A percentile compares a stretch with the other conserved stretches of the same genome.
These are phyloP conservation scores for Centropyge bicolor DNA, from an alignment of 2,797 vertebrate genomes.

Conservation along the genomic window DNA sequence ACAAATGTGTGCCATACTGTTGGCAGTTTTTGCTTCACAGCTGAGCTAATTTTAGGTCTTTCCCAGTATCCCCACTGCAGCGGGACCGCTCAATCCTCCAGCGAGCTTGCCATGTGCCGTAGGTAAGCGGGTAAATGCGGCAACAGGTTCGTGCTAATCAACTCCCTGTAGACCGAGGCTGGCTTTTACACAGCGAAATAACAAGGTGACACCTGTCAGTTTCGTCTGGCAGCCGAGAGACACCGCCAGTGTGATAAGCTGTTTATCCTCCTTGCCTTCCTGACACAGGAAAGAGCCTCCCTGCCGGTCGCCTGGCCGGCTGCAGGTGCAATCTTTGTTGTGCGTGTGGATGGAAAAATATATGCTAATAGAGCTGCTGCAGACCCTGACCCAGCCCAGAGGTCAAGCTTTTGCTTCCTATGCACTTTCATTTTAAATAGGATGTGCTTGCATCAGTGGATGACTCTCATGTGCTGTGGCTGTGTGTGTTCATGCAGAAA, in stretches of 20 bases:
- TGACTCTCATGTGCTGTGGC: background rate
- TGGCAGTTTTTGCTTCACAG: slow-evolving; percentile 47
- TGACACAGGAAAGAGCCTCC: slow-evolving; percentile 43
- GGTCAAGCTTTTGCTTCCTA: slow-evolving; percentile 54
- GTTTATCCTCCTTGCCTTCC: slow-evolving; percentile 44
- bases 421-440: slow-evolving; percentile 39
- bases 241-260: slow-evolving; percentile 48
- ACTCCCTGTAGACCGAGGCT: slow-evolving; percentile 64
- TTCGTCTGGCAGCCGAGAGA: slow-evolving; percentile 48
- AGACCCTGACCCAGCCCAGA: slow-evolving; percentile 48
- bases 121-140: slow-evolving; percentile 57
- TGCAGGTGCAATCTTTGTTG: slow-evolving; percentile 43
- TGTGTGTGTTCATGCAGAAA: slow-evolving; percentile 5
- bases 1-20: slow-evolving; percentile 43
- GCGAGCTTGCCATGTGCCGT: slow-evolving; percentile 52
- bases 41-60: slow-evolving; percentile 68
- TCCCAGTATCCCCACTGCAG: slow-evolving; percentile 50
- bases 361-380: slow-evolving; percentile 49
- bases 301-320: slow-evolving; percentile 35
- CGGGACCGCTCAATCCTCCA: slow-evolving; percentile 51
- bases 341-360: slow-evolving; percentile 35
- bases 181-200: slow-evolving; percentile 57
- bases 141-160: slow-evolving; percentile 77
- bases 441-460: slow-evolving; percentile 11
- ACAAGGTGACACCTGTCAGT: slow-evolving; percentile 81